phyloP scores from a whole-genome alignment of 2,113 vertebrate genomes.

The Pluvialis apricaria region DNA sequence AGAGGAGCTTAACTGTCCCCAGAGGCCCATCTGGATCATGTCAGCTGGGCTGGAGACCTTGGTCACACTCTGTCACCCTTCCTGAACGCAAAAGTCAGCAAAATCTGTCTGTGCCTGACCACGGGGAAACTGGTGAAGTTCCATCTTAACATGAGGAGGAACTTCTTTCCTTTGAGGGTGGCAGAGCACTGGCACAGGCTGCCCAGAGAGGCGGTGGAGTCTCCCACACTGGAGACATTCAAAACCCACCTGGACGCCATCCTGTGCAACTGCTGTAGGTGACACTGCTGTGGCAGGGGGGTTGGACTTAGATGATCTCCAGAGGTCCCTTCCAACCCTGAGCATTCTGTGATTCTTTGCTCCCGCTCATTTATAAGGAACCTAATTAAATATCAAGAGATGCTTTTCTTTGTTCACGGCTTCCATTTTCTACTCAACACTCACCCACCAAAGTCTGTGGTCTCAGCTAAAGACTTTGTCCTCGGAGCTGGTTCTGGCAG shows the following conservation, averaged over 20 bases:
- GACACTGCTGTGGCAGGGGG: too few species aligned
- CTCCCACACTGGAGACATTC: too few species aligned
- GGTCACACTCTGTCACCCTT: background rate
- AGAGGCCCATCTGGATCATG: fast-evolving
- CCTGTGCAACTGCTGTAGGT: too few species aligned
- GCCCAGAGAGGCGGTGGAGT: too few species aligned
- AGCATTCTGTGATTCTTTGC: too few species aligned
- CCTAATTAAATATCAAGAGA: background rate
- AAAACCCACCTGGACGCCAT: too few species aligned
- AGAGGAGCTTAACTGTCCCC: background rate
- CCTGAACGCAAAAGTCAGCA: background rate
- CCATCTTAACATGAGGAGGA: too few species aligned
- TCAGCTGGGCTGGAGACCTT: background rate
- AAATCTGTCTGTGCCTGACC: background rate
- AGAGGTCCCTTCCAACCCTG: too few species aligned
- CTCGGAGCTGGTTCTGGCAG: background rate
- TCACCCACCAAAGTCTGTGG: background rate
- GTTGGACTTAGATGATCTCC: too few species aligned
- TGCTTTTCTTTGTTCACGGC: background rate
- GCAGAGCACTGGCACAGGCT: too few species aligned
- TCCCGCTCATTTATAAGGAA: background rate
- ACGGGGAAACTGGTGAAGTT: background rate
- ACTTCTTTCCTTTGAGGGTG: too few species aligned
- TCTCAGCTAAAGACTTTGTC: background rate
- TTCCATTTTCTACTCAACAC: background rate